Evolutionary conservation across 2,888 invertebrate genomes (phyloP).

Genomic region (Pterostichus niger): DNA sequence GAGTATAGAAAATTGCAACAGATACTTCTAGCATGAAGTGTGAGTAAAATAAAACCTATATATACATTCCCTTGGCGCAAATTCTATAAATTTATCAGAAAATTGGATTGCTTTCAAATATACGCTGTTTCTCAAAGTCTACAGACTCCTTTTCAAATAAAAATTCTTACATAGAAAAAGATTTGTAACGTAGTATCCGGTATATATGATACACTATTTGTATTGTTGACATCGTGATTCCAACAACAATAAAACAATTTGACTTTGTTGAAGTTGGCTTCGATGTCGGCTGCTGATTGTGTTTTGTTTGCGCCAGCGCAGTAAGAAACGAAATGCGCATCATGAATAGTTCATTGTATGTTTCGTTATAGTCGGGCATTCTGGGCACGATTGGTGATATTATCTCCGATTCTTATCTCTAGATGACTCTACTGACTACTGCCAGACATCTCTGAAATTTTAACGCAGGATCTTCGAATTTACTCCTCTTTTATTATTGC

Average conservation of each 20-base stretch:
- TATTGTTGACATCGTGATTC: slow-evolving; percentile 48
- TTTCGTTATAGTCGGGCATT: slow-evolving; percentile 51
- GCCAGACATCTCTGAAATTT: slow-evolving; percentile 55
- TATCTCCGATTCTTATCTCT: slow-evolving; percentile 60
- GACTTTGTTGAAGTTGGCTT: slow-evolving; percentile 24
- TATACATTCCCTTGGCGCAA: slow-evolving; percentile 38
- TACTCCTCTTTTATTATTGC: slow-evolving; percentile 20
- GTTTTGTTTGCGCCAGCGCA: slow-evolving; percentile 35
- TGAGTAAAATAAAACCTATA: slow-evolving; percentile 25
- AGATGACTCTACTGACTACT: slow-evolving; percentile 53
- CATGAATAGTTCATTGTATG: slow-evolving; percentile 42
- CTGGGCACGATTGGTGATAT: slow-evolving; percentile 57
- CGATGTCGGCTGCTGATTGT: slow-evolving; percentile 28
- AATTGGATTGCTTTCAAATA: slow-evolving; percentile 56
- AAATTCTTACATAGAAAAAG: slow-evolving; percentile 12
- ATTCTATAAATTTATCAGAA: slow-evolving; percentile 56
- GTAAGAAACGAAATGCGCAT: slow-evolving; percentile 8
- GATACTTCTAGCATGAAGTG: slow-evolving; percentile 8
- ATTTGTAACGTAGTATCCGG: slow-evolving; percentile 41
- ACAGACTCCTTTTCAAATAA: slow-evolving; percentile 35
- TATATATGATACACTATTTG: slow-evolving; percentile 37
- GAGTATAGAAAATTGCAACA: slow-evolving; percentile 30
- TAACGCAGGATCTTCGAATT: slow-evolving; percentile 32
- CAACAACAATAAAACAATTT: slow-evolving; percentile 52
- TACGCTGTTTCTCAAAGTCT: slow-evolving; percentile 44